Base-by-base conservation (phyloP, 2,888 invertebrate species). In the Sphaerophoria rueppellii region DNA sequence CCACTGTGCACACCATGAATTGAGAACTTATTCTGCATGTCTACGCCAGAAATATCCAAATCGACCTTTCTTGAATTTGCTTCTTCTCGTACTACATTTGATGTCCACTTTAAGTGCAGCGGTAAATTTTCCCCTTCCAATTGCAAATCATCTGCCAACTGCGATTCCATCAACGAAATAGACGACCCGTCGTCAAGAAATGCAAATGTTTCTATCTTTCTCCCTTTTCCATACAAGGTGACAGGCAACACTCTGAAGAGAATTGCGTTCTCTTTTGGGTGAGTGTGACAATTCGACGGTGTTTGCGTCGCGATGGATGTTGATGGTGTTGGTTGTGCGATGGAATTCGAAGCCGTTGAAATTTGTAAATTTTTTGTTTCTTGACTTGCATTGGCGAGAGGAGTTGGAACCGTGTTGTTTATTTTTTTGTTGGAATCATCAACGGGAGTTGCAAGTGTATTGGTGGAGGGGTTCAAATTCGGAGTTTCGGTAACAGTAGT, bases 211-310 rank as follows among this genome's bases (percentile, higher is more conserved):
- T 71, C 34, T 37, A 71, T 11, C 14, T 54, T 55, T 46, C 35
- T 70, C 4, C 24, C 32, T 37, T 61, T 46, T 24, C 77, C 77
- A 24, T 57, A 46, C 46, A 78, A 43, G 6, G 57, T 57, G 4
- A 78, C 77, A n/a, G 71, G 65, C 24, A 78, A 32, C 0, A 78
- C 48, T 48, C 71, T 78, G 46, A 78, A 78, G 12, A 65, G 37
- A 61, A 61, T 50, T 61, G 46, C 58, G 11, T 35, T 71, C 60
- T 60, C 43, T 24, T 60, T 60, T 24, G 43, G 12, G 40, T 60
- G 24, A 43, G 16, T 43, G 43, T 60, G 60, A 24, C 34, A 60
- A 43, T 60, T 60, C 12, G 60, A 60, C 43, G 24, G 60, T 60
- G 35, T 54, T 9, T 54, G 54, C 32, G 54, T 60, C 16, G 11